Evolutionary conservation across 2,888 invertebrate genomes (phyloP), one percentile per base, ranked within the genome.

Genomic region (Cephus pulcher): DNA sequence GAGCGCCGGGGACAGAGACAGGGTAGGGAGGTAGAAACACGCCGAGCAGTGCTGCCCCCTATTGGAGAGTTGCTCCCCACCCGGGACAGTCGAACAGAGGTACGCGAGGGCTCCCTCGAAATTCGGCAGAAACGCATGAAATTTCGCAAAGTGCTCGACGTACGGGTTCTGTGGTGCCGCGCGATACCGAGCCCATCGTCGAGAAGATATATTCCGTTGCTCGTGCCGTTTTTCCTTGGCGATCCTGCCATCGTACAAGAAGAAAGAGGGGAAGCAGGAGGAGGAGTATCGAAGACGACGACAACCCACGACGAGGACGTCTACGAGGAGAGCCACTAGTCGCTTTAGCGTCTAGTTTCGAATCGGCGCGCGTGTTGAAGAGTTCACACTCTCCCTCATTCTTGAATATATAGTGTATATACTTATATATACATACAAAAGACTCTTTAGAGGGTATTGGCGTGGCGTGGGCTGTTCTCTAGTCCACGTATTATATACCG

Each of bases 31-130:
- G 76, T 74, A 82, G 85, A 85, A 82, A 82, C 84, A 82, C 81
- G 83, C 85, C 82, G 84, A 84, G 83, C 82, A 79, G 89, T 88
- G 88, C 85, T 88, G 89, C 89, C 84, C 86, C 83, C 89, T 89
- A 84, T 85, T 86, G 88, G 85, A 82, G 81, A 84, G 84, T 83
- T 84, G 82, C 85, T 85, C 86, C 88, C 87, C 84, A 86, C 85
- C 86, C 85, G 84, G 82, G 84, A 84, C 85, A 86, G 86, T 86
- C 85, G 86, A 86, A 85, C 85, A 56, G 86, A 86, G 85, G 82
- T 85, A 78, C 83, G 40, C 37, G 34, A 33, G 80, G 78, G 79
- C 75, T 56, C 23, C 56, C 56, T 79, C 76, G 77, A 80, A 79
- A 71, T 71, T 71, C 75, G 37, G 69, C 37, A 35, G 76, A 77